Evolutionary conservation across 2,888 invertebrate species (phyloP).

Genomic region (Microctonus brassicae): DNA sequence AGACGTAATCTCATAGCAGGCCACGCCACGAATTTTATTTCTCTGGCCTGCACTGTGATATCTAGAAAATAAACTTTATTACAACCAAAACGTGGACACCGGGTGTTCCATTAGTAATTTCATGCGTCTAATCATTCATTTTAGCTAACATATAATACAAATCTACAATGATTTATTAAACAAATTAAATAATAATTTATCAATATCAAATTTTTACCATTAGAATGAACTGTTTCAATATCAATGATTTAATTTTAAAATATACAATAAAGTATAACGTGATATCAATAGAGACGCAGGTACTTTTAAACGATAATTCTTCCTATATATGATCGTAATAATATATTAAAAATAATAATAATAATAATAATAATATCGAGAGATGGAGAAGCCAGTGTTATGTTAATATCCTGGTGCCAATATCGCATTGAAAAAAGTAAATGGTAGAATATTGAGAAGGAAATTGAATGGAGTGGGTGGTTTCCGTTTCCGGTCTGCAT

Average conservation of each 20-base stretch:
- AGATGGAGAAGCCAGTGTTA: slow-evolving; percentile 25
- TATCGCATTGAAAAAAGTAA: slow-evolving; percentile 37
- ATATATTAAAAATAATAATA: not conserved
- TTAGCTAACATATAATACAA: not conserved
- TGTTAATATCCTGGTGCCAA: slow-evolving; percentile 44
- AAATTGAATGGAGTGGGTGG: slow-evolving; percentile 38
- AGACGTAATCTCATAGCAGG: slow-evolving; percentile 40
- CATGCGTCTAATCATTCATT: not conserved
- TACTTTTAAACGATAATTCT: too few species aligned
- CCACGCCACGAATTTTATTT: slow-evolving; percentile 38
- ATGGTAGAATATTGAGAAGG: slow-evolving; percentile 41
- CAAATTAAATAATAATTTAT: too few species aligned
- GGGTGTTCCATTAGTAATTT: slow-evolving; percentile 14
- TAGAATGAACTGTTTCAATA: too few species aligned
- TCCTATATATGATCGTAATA: not conserved
- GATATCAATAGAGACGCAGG: too few species aligned
- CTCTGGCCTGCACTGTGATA: slow-evolving; percentile 25
- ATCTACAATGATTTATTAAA: too few species aligned
- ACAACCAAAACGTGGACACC: slow-evolving; percentile 22
- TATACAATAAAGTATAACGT: too few species aligned
- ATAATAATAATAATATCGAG: not conserved
- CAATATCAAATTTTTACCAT: too few species aligned
- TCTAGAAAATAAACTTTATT: slow-evolving; percentile 44
- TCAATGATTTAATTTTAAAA: too few species aligned
- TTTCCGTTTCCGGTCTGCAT: slow-evolving; percentile 6